A percentile compares a stretch with the other conserved stretches of the same genome.
phyloP scores from a whole-genome alignment of 2,888 invertebrate species.

The Acronicta alni region DNA sequence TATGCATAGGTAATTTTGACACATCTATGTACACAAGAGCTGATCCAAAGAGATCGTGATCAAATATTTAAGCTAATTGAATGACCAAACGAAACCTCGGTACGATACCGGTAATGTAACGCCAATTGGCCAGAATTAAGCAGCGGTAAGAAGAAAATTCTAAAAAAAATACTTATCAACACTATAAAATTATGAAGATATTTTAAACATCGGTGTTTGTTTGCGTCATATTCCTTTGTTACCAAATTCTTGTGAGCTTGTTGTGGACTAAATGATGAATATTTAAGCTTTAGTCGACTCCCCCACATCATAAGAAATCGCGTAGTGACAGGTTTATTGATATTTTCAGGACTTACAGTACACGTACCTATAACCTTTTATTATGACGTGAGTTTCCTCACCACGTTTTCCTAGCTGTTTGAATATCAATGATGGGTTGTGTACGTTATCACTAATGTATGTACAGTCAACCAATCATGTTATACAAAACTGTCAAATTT shows the following conservation, averaged over 20 bases:
- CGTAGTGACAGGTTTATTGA: conserved; percentile 6
- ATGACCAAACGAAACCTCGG: conserved; percentile 58
- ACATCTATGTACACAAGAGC: conserved; percentile 60
- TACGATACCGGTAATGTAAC: conserved; percentile 41
- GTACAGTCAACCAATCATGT: too few species aligned
- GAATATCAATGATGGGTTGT: conserved; percentile 8
- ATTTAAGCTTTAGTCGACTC: too few species aligned
- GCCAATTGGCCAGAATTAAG: conserved; percentile 35
- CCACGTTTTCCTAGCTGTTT: conserved; percentile 22
- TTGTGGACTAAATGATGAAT: too few species aligned
- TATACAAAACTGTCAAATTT: too few species aligned
- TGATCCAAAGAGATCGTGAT: conserved; percentile 72
- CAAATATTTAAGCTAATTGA: conserved; percentile 61
- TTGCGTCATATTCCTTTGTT: too few species aligned
- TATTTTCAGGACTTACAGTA: conserved; percentile 8
- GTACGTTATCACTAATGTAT: conserved; percentile 2
- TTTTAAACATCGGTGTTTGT: too few species aligned
- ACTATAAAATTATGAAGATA: too few species aligned
- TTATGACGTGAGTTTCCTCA: conserved; percentile 7
- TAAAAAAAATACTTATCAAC: neutral
- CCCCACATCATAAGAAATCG: too few species aligned
- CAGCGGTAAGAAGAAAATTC: conserved; percentile 6
- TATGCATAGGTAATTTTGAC: conserved; percentile 51
- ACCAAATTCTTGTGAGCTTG: too few species aligned
- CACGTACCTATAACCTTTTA: conserved; percentile 1